Conservation (phyloP, 2,888 invertebrate species). For the Diaprepes abbreviatus region DNA sequence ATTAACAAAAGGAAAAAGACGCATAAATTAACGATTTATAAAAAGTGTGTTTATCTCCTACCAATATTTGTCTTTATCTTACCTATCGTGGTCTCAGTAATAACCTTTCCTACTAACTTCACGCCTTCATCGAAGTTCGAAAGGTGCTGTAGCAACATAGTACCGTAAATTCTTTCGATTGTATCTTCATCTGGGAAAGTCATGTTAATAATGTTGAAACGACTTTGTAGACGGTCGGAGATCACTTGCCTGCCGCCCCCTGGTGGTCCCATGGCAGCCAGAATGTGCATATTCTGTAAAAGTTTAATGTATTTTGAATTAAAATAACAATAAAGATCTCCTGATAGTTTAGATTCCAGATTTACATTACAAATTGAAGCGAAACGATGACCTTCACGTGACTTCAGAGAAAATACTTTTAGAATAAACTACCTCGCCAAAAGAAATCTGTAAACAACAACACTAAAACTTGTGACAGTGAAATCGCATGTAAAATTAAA, state of each 20-base stretch:
- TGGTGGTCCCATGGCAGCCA: conserved; percentile 88
- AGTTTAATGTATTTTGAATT: no score
- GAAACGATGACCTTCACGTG: no score
- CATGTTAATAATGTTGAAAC: conserved; percentile 83
- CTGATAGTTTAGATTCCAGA: no score
- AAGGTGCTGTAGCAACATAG: conserved; percentile 86
- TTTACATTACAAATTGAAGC: no score
- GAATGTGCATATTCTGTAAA: conserved; percentile 79
- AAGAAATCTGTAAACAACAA: no score
- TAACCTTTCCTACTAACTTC: conserved; percentile 76
- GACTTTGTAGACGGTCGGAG: conserved; percentile 82
- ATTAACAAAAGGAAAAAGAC: no score
- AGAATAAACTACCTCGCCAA: no score
- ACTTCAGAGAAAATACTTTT: no score
- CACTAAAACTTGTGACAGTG: no score
- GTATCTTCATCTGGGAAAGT: conserved; percentile 86
- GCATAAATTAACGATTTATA: no score
- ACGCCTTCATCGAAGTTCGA: conserved; percentile 84
- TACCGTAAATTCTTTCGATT: conserved; percentile 85
- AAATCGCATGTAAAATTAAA: no score
- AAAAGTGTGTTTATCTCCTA: not conserved
- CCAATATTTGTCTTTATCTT: not conserved
- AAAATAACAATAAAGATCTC: no score
- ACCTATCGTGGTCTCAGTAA: conserved; percentile 80
- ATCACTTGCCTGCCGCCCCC: conserved; percentile 88